Base-by-base conservation (phyloP, 2,113 vertebrate genomes). In the Epinephelus moara region DNA sequence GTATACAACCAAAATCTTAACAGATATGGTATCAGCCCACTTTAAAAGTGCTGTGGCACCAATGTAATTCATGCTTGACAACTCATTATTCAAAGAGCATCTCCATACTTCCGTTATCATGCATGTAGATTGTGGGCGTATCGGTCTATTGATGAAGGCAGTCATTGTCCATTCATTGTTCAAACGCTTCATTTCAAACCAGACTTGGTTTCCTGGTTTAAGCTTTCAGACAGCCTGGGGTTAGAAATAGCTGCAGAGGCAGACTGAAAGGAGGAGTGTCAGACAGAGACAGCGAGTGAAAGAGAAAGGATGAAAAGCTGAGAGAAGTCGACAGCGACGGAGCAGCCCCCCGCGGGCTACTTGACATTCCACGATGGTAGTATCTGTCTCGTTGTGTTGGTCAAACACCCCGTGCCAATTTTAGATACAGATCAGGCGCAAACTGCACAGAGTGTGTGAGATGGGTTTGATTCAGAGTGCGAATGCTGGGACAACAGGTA, bases 331-430 rank as follows among this genome's bases (percentile, higher is more conserved):
- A 3, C 61, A 70, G 66, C 40, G 75, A 53, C 27, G 1, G 49
- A 83, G 53, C 45, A 7, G 62, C 76, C 18, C 13, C 61, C 63
- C 25, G 11, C 1, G 2, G 49, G 70, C 76, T 90, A 52, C 66
- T 88, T 81, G 12, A 59, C 42, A 85, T 87, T 87, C 84, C 40
- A 12, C 17, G 12, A 49, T 14, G 45, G 85, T 82, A 27, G 69
- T 57, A 18, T 78, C 56, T 78, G 86, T 74, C 75, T 90, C 45
- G 17, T 40, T 66, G 56, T 79, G 61, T 70, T 67, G 68, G 60
- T 70, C 70, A 53, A 64, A 21, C 14, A 50, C 10, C 25, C 6
- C 10, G 2, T 12, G 53, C 0, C 30, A 27, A 17, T 72, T 85
- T 50, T 49, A 81, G 1, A 69, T 30, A 6, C 68, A 70, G 12